Base-by-base conservation (phyloP, 2,888 invertebrate species). In the Hyposoter dolosus region DNA sequence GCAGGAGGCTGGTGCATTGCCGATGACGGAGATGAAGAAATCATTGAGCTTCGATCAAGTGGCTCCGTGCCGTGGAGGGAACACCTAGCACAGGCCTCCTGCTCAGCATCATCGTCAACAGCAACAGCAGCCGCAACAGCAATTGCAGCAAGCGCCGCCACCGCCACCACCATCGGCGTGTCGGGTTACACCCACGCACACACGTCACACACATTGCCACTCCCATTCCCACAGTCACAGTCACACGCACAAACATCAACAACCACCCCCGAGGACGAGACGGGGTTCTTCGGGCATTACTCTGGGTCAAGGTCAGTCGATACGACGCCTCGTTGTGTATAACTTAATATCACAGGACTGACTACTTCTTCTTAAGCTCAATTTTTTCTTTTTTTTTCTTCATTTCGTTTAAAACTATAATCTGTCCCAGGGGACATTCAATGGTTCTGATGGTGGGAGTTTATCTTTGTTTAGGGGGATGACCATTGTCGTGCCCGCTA, bases 1-100 rank as follows among this genome's bases (percentile, higher is more conserved):
- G 90, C 95, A 96, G 96, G 96, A 96, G 93, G 95, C 95, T 90
- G 95, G 96, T 82, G 95, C 96, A 88, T 93, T 96, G 90, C 96
- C 96, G 89, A 96, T 96, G 96, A 95, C 96, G 93, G 96, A 96
- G 93, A 94, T 96, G 94, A 95, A 96, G 93, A 96, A 96, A 94
- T 95, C 96, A 88, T 94, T 95, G 90, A 95, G 95, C 91, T 96
- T 95, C 94, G 95, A 96, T 90, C 95, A 95, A 91, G 92, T 92
- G 90, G 95, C 95, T 94, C 94, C 94, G 93, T 94, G 94, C 94
- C 92, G 91, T 93, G 91, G 94, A 85, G 93, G 92, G 91, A 93
- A 92, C 92, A 93, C 93, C 94, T 94, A 94, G 93, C 94, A 94
- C 93, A 93, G 93, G 93, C 93, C 91, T 92, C 93, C 90, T 90